Evolutionary conservation across 2,888 invertebrate genomes (phyloP).

Genomic region (Synergus itoensis): DNA sequence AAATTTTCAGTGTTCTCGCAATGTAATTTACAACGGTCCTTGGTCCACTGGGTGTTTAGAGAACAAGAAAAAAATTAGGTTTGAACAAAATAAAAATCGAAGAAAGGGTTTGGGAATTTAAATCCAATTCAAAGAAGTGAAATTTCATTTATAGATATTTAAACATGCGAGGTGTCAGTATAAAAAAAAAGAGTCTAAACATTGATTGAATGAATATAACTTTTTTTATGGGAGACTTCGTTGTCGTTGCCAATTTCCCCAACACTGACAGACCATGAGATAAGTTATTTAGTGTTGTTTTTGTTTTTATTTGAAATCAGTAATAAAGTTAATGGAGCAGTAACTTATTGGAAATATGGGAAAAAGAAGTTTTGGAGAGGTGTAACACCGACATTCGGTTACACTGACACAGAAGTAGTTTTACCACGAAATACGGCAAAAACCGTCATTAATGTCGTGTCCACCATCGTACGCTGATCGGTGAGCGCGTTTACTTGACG

Average conservation of each 20-base stretch:
- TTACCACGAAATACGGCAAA: conserved; percentile 23
- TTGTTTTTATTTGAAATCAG: neutral
- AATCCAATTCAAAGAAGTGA: neutral
- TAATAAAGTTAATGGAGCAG: neutral
- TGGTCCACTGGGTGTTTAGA: neutral
- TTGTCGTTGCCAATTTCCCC: neutral
- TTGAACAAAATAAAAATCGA: neutral
- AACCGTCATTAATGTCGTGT: conserved; percentile 35
- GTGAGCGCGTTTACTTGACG: conserved; percentile 45
- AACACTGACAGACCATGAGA: too few species aligned
- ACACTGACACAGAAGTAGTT: conserved; percentile 14
- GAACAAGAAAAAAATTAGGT: neutral
- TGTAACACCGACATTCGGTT: conserved; percentile 1
- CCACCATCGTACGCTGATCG: conserved; percentile 29
- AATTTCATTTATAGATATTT: neutral
- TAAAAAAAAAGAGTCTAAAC: neutral
- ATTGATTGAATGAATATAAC: neutral
- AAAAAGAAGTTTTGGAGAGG: conserved; percentile 1
- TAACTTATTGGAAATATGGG: conserved; percentile 3
- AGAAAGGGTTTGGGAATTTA: neutral
- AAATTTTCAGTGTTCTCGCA: conserved; percentile 22
- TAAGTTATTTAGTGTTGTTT: neutral
- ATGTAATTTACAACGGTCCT: conserved; percentile 2
- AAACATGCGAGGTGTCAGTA: neutral
- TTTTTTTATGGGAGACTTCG: neutral